These are phyloP conservation scores for Ramphastos sulfuratus DNA, from an alignment of 2,113 vertebrate genomes.

Conservation along the genomic window DNA sequence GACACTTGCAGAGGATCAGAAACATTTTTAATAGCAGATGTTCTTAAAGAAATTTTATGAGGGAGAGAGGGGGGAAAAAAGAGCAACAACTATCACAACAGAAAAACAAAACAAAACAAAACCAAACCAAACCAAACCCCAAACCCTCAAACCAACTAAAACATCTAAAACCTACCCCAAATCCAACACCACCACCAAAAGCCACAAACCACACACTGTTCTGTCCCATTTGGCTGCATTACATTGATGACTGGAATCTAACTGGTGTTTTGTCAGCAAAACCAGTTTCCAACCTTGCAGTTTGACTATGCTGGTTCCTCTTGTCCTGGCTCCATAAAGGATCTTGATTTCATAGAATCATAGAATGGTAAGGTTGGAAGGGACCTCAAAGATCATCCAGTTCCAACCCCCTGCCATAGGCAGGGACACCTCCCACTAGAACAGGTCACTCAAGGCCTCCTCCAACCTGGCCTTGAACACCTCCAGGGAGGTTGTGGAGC, in stretches of 20 bases:
- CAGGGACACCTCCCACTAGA: no score
- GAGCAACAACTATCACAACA: no score
- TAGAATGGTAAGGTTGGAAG: no score
- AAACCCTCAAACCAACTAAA: no score
- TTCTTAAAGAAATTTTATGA: background rate
- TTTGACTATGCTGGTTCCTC: background rate
- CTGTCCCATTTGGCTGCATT: background rate
- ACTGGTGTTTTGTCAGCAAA: background rate
- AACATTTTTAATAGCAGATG: background rate
- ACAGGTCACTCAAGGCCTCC: no score
- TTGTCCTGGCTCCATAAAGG: background rate
- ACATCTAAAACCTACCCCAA: background rate
- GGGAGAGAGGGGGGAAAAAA: rapidly evolving
- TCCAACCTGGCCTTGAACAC: no score
- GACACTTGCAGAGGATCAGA: background rate
- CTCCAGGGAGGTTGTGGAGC: no score
- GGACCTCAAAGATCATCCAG: no score
- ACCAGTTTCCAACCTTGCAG: background rate
- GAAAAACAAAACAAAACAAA: no score
- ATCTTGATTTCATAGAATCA: background rate
- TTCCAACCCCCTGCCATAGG: no score
- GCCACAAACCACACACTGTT: background rate
- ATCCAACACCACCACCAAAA: no score
- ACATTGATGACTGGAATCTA: background rate
- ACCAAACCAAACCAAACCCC: no score